Base-by-base conservation (phyloP, 1,140 invertebrate species). In the Cotesia vestalis region DNA sequence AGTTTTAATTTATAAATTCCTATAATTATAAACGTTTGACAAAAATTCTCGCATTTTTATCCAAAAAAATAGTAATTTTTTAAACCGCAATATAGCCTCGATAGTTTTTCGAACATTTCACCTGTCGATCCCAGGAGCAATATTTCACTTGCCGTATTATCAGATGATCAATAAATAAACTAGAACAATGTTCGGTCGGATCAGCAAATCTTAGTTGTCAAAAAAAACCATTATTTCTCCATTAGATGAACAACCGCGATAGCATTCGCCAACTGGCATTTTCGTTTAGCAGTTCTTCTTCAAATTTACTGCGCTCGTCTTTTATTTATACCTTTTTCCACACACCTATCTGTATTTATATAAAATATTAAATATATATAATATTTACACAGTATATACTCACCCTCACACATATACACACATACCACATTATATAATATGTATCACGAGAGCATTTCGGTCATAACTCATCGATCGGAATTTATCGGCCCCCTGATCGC, bases 251-350 rank as follows among this genome's bases (percentile, higher is more conserved):
- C 70, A 77, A 75, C 72, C 60, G 77, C 78, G 84, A 86, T 84
- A 75, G 78, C 81, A 79, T 77, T 78, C 70, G 68, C 73, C 17
- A 55, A 63, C 57, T 61, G 71, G 79, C 80, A 83, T 86, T 86
- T 86, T 85, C 84, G 84, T 85, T 86, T 86, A 86, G 84, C 85
- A 86, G 84, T 86, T 86, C 85, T 86, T 87, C 85, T 84, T 84
- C 78, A 79, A 79, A 83, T 84, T 83, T 79, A 52, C 76, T 79
- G 75, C 79, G 60, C 14, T 51, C 17, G 38, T n/a, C 35, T n/a
- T 14, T 51, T 84, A 78, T 84, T 86, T 86, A 85, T 84, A 83
- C 85, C 83, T 82, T 77, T 74, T 76, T 51, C 66, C 53, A 60
- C 63, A 34, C n/a, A 63, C 38, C 53, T 60, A 12, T 40, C 27